Conservation (phyloP, 2,113 vertebrate genomes). For the Scytalopus superciliaris region DNA sequence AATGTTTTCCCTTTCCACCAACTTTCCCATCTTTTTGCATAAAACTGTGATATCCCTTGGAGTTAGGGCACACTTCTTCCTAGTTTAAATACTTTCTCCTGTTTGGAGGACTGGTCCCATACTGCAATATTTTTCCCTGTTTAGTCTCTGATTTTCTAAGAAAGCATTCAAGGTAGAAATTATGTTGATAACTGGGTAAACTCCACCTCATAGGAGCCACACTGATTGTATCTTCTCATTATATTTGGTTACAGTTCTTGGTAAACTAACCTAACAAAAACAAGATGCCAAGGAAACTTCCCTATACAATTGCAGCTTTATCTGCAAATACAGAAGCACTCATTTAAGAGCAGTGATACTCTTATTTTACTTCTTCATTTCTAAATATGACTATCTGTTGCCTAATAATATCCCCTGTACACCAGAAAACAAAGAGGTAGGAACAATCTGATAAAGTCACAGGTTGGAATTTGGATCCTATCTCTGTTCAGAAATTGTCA, state of each 20-base stretch:
- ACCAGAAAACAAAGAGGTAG: not conserved
- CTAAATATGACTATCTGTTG: not conserved
- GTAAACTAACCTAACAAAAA: not conserved
- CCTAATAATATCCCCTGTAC: not conserved
- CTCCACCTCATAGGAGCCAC: not conserved
- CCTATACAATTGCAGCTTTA: not conserved
- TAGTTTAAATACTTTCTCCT: not conserved
- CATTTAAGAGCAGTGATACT: not conserved
- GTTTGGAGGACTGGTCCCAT: not conserved
- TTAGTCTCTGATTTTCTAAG: not conserved
- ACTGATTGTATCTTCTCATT: not conserved
- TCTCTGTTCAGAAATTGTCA: not conserved
- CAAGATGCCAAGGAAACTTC: not conserved
- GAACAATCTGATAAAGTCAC: not conserved
- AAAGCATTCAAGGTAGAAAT: conserved; percentile 5
- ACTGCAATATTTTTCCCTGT: not conserved
- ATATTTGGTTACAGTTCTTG: not conserved
- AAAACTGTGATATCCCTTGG: not conserved
- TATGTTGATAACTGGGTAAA: not conserved
- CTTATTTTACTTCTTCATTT: not conserved
- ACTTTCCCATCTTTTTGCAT: not conserved
- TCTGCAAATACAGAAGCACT: not conserved
- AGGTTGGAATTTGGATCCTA: not conserved
- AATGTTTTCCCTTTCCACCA: not conserved
- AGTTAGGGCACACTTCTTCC: not conserved